Percentiles rank a stretch among this genome's conserved stretches.
Conservation (phyloP, 2,113 vertebrate genomes). For the Aix galericulata region DNA sequence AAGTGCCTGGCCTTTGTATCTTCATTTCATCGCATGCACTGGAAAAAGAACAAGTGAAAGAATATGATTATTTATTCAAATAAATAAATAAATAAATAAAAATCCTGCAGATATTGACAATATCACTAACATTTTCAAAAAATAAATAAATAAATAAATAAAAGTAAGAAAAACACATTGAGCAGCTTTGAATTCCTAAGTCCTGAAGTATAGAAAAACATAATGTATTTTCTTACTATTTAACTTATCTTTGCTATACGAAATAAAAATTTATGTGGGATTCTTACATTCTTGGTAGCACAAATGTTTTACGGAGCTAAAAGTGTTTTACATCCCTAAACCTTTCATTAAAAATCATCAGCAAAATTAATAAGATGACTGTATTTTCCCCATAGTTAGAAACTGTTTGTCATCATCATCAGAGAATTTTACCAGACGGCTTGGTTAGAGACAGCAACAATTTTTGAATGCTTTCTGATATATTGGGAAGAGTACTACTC, state of each 20-base stretch:
- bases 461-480: background rate
- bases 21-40: constrained; percentile 43
- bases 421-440: background rate
- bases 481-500: background rate
- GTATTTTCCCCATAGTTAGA: background rate
- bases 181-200: constrained; percentile 18
- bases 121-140: constrained; percentile 39
- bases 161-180: background rate
- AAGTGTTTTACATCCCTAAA: background rate
- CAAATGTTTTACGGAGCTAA: background rate
- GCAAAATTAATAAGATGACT: background rate
- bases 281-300: background rate
- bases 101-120: constrained; percentile 61
- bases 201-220: background rate
- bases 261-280: background rate
- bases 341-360: background rate
- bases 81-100: background rate
- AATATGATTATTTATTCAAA: constrained; percentile 42
- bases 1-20: background rate
- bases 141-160: background rate
- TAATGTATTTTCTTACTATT: constrained; percentile 7
- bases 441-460: background rate
- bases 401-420: background rate
- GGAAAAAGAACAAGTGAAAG: constrained; percentile 73
- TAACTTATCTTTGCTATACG: background rate